These are phyloP conservation scores for Caerostris extrusa DNA, from an alignment of 1,140 invertebrate genomes.

Conservation along the genomic window DNA sequence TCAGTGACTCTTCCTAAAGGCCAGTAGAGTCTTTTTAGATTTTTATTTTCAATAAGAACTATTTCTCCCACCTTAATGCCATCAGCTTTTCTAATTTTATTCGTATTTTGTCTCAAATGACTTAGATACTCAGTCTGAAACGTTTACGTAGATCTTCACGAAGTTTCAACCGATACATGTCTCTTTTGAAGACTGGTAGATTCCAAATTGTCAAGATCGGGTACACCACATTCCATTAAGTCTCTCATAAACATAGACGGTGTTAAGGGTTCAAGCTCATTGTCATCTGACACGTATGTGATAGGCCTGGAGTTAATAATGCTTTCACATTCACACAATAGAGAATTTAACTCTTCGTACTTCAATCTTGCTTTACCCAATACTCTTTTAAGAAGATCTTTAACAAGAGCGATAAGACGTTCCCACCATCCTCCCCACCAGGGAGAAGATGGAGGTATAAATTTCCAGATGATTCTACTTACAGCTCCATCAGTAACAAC, in stretches of 20 bases:
- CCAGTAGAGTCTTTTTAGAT: constrained; percentile 13
- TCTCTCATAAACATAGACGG: constrained; percentile 33
- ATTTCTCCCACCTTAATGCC: constrained; percentile 4
- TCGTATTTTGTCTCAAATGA: constrained; percentile 2
- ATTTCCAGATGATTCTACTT: background rate
- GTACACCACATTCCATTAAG: background rate
- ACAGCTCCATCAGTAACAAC: background rate
- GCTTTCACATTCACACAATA: constrained; percentile 53
- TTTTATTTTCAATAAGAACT: background rate
- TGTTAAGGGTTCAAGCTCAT: constrained; percentile 14
- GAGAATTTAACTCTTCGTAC: constrained; percentile 46
- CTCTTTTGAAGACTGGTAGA: background rate
- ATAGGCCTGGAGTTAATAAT: constrained; percentile 47
- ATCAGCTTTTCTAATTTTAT: background rate
- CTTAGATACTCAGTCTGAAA: constrained; percentile 46
- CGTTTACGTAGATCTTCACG: background rate
- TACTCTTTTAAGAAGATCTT: constrained; percentile 32
- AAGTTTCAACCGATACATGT: background rate
- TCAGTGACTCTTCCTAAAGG: background rate
- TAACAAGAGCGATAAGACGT: background rate
- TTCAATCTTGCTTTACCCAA: constrained; percentile 16
- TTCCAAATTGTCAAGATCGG: background rate
- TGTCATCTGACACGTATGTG: constrained; percentile 16
- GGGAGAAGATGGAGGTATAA: background rate
- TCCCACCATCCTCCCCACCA: constrained; percentile 40